A percentile compares a stretch with the other conserved stretches of the same genome.
These are phyloP conservation scores for Sepioteuthis lessoniana DNA, from an alignment of 2,888 invertebrate genomes.

Conservation along the genomic window DNA sequence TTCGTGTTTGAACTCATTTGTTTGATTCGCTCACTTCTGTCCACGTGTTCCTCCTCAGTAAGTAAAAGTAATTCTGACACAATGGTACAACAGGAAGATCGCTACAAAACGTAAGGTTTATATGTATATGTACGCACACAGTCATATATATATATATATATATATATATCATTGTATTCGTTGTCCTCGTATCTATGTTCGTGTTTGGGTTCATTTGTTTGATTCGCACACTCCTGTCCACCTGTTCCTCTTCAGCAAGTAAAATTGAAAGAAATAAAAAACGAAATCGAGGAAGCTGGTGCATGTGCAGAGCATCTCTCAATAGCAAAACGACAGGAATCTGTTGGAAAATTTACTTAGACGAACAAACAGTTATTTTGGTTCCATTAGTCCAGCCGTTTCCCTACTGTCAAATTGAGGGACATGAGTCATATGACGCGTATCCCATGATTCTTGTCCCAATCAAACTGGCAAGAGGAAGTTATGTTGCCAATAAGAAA, in stretches of 20 bases:
- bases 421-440: not conserved
- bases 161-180: too few relatives aligned
- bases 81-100: too few relatives aligned
- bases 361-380: not conserved
- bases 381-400: not conserved
- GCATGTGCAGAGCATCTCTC: not conserved
- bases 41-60: too few relatives aligned
- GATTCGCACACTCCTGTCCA: not conserved
- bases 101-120: too few relatives aligned
- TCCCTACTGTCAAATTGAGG: not conserved
- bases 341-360: not conserved
- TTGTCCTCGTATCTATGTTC: not conserved
- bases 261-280: not conserved
- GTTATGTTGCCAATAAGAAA: not conserved
- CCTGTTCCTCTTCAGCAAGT: not conserved
- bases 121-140: too few relatives aligned
- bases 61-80: too few relatives aligned
- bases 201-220: not conserved
- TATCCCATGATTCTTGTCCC: not conserved
- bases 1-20: too few relatives aligned
- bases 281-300: not conserved
- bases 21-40: too few relatives aligned
- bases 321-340: not conserved
- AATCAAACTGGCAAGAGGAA: not conserved
- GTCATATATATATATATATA: too few relatives aligned